A percentile compares a stretch with the other conserved stretches of the same genome.
Conservation (phyloP, 1,140 invertebrate genomes). For the Zaprionus nigranus region DNA sequence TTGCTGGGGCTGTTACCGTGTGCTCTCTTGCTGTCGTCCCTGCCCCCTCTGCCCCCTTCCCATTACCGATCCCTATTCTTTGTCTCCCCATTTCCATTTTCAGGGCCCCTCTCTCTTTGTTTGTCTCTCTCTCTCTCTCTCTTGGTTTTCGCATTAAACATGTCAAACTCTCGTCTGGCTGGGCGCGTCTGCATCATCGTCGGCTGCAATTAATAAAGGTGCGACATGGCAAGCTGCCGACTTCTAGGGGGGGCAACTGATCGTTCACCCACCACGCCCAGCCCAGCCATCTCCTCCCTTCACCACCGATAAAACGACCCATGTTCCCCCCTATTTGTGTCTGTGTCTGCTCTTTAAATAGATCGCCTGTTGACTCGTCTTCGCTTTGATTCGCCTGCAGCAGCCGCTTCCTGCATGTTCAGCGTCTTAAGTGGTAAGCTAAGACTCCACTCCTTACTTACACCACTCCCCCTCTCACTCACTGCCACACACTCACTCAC, state of each 20-base stretch:
- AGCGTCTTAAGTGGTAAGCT: conserved; percentile 58
- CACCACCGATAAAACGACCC: background rate
- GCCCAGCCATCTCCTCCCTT: background rate
- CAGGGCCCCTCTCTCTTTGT: background rate
- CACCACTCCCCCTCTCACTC: background rate
- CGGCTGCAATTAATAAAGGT: conserved; percentile 82
- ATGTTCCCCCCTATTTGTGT: conserved; percentile 19
- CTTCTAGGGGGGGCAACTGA: conserved; percentile 27
- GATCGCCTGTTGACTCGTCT: conserved; percentile 37
- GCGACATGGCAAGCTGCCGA: conserved; percentile 59
- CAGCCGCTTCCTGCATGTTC: conserved; percentile 49
- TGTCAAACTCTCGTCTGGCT: conserved; percentile 77
- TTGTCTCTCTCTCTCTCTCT: background rate
- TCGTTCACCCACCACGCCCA: conserved; percentile 19
- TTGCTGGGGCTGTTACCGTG: conserved; percentile 5
- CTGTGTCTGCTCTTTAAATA: conserved; percentile 61
- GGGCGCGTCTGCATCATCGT: conserved; percentile 54
- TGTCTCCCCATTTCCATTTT: background rate
- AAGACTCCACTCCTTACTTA: conserved; percentile 16
- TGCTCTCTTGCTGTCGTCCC: background rate
- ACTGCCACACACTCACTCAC: background rate
- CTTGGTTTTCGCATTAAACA: conserved; percentile 77
- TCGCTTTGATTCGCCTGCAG: background rate
- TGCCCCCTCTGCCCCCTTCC: background rate
- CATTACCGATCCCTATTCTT: background rate